Conservation (phyloP, 23 tunicate genomes). For the Styela clava region DNA sequence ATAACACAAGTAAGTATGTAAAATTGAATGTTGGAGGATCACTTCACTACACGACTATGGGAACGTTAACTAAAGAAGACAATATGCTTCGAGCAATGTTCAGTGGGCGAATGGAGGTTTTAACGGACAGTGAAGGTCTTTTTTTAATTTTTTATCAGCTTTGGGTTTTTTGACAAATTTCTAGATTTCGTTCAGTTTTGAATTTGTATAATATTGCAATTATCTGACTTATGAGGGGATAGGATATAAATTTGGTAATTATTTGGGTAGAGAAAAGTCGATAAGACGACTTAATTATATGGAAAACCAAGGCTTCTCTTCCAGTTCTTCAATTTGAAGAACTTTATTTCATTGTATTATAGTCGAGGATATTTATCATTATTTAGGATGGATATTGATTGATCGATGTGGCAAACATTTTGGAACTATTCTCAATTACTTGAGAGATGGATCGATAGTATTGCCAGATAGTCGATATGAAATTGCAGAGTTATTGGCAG, state of each 20-base stretch:
- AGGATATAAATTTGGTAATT: no score
- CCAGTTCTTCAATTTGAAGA: no score
- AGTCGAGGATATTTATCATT: not conserved
- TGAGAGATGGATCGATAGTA: constrained; percentile 82
- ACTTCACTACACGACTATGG: constrained; percentile 85
- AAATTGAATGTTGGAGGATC: constrained; percentile 98
- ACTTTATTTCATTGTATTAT: no score
- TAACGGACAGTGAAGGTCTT: constrained; percentile 95
- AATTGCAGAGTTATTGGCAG: constrained; percentile 77
- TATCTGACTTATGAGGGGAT: no score
- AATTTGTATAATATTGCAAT: not conserved
- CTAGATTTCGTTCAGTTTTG: not conserved
- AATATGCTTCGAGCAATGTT: constrained; percentile 89
- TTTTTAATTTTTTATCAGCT: no score
- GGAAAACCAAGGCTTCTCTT: no score
- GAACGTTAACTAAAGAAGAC: constrained; percentile 84
- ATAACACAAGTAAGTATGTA: constrained; percentile 74
- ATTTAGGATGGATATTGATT: constrained; percentile 73
- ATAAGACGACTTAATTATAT: no score
- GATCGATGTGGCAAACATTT: constrained; percentile 96
- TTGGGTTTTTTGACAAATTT: not conserved
- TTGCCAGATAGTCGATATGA: constrained; percentile 76
- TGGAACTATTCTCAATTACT: constrained; percentile 67
- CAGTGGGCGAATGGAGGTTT: constrained; percentile 91
- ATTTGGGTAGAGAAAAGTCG: no score